Evolutionary conservation across 2,888 invertebrate species (phyloP), one percentile per base, ranked within the genome.

Genomic region (Therioaphis trifolii): DNA sequence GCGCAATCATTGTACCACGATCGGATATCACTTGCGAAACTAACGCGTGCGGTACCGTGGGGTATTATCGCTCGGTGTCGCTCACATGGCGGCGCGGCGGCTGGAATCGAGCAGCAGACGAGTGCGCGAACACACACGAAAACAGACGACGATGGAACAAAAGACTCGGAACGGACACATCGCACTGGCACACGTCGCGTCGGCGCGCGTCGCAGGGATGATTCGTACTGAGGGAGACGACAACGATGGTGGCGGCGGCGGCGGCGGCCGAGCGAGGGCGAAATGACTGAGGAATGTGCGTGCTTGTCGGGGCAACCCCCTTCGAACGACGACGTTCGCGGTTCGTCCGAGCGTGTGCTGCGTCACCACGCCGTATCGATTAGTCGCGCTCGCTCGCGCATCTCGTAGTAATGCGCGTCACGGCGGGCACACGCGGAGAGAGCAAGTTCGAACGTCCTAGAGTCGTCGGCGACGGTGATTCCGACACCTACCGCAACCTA

Each of bases 221-320:
- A 69, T 24, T 49, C 12, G 52, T 55, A 79, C 79, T 71, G 58
- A 80, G 78, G 52, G 52, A 78, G 29, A 15, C 49, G 66, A 80
- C 29, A 40, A 24, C 40, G n/a, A n/a, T n/a, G n/a, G n/a, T n/a
- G 58, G 11, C 21, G 21, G 7, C 35, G 58, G 11, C 21, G 58
- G 11, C 21, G 21, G 7, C 35, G 58, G 11, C 21, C 14, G n/a
- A 40, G 74, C 35, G 35, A 43, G 35, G 14, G 78, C 55, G 40
- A 75, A 58, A 58, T 49, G 35, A 49, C 66, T 43, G 69, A 55
- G 52, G 78, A 79, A 79, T 69, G 78, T 79, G 79, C 79, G 43
- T 69, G 69, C 11, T 46, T 46, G 46, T 21, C 35, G 75, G 55
- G 46, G 43, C 75, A 9, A 46, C 61, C 75, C 76, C 46, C 61